Percentiles rank a stretch among this genome's conserved stretches.
These are phyloP conservation scores for Lerema accius DNA, from an alignment of 1,140 invertebrate genomes.

Conservation along the genomic window DNA sequence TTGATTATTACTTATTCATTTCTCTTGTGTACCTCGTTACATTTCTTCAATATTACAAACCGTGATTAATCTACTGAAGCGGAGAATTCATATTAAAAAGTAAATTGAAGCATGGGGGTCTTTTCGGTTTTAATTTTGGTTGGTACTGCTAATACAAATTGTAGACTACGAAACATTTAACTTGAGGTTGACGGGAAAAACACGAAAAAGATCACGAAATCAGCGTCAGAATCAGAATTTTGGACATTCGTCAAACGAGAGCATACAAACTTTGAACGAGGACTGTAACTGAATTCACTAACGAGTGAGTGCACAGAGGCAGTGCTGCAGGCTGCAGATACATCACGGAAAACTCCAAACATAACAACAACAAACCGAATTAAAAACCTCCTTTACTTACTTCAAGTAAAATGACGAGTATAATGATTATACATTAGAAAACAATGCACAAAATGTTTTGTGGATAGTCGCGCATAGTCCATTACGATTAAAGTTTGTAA, in stretches of 20 bases:
- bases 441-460: too few species aligned
- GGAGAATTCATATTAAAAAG: background rate
- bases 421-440: too few species aligned
- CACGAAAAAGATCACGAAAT: conserved; percentile 16
- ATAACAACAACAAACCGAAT: too few species aligned
- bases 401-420: too few species aligned
- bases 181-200: conserved; percentile 15
- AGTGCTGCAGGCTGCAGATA: conserved; percentile 11
- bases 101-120: too few species aligned
- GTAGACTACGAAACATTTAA: background rate
- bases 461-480: too few species aligned
- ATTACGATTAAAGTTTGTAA: too few species aligned
- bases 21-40: conserved; percentile 33
- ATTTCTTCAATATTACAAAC: conserved; percentile 28
- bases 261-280: conserved; percentile 59
- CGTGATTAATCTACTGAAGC: conserved; percentile 23
- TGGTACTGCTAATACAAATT: too few species aligned
- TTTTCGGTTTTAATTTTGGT: too few species aligned
- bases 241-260: conserved; percentile 53
- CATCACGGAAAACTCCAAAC: background rate
- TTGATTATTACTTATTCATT: conserved; percentile 62
- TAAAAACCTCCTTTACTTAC: too few species aligned
- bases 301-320: conserved; percentile 51
- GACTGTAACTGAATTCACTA: conserved; percentile 63
- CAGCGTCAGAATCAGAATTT: conserved; percentile 30